A percentile compares a stretch with the other conserved stretches of the same genome.
These are phyloP conservation scores for Notamacropus eugenii DNA, from an alignment of 2,797 vertebrate species.

Conservation along the genomic window DNA sequence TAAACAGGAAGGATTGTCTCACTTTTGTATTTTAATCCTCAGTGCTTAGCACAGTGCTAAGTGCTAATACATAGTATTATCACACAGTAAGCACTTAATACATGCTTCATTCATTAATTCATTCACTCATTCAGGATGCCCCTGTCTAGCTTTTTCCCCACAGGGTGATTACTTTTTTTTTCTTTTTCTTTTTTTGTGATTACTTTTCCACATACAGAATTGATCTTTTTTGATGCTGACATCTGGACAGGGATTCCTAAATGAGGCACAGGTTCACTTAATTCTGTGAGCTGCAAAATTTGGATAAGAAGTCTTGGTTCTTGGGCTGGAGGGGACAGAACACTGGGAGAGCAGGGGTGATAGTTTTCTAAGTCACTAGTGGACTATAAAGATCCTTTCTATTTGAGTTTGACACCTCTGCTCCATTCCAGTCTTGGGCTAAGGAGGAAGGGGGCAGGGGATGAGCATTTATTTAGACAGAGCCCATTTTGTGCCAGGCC, in stretches of 20 bases:
- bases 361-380: background rate
- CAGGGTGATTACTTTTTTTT: background rate
- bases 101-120: background rate
- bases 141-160: background rate
- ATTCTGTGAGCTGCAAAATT: background rate
- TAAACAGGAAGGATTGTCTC: background rate
- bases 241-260: background rate
- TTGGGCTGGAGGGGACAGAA: background rate
- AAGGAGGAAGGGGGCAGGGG: background rate
- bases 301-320: background rate
- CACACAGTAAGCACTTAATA: background rate
- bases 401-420: background rate
- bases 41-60: background rate
- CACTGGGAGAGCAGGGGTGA: background rate
- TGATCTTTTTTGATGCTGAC: background rate
- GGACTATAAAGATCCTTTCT: background rate
- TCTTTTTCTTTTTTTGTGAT: no score
- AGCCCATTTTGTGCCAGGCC: background rate
- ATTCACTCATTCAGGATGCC: background rate
- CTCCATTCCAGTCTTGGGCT: background rate
- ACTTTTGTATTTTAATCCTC: background rate
- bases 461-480: background rate
- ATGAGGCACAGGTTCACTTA: background rate
- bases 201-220: background rate
- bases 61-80: background rate